Base-by-base conservation (phyloP, 2,113 vertebrate genomes). In the Sebastes schlegelii region DNA sequence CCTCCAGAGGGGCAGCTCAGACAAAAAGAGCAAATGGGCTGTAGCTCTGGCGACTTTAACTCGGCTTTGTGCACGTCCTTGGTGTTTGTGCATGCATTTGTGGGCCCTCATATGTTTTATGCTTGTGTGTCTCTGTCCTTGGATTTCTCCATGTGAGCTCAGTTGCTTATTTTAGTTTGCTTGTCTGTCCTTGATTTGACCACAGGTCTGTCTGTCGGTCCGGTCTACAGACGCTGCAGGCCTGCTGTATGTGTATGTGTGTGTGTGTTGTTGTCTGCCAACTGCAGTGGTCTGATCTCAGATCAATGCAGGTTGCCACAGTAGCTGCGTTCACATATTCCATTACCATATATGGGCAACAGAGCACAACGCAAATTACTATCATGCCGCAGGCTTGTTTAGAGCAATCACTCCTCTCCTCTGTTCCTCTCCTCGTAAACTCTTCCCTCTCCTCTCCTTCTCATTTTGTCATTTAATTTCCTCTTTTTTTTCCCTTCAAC, bases 281-380 rank as follows among this genome's bases (percentile, higher is more conserved):
- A 4, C 75, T 80, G 77, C 78, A 54, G 77, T 4, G 34, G 40
- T 61, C 80, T 83, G 65, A 90, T 84, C 71, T 88, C 70, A 17
- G 81, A 89, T 90, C 90, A 76, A 70, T 92, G 85, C 82, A 66
- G 79, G 91, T 92, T 88, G 70, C 70, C 69, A 77, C 82, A 63
- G 79, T 76, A 48, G 82, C 81, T 64, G 80, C 74, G n/a, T 79
- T 89, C 89, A 86, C 87, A 64, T 90, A 92, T 94, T 88, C 87
- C 88, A 87, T 90, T 60, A 74, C 93, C 91, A 77, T 93, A 91
- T 89, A 91, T 84, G 87, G 92, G 76, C 86, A 86, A 4, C 73
- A 49, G 83, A 65, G 89, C 82, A 45, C 74, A 60, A 73, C 9
- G 16, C 83, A 85, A 80, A 90, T 86, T 80, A 77, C 86, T 34